A percentile compares a stretch with the other conserved stretches of the same genome.
Evolutionary conservation across 2,797 vertebrate species (phyloP).

Genomic region (Cirrhinus molitorella): DNA sequence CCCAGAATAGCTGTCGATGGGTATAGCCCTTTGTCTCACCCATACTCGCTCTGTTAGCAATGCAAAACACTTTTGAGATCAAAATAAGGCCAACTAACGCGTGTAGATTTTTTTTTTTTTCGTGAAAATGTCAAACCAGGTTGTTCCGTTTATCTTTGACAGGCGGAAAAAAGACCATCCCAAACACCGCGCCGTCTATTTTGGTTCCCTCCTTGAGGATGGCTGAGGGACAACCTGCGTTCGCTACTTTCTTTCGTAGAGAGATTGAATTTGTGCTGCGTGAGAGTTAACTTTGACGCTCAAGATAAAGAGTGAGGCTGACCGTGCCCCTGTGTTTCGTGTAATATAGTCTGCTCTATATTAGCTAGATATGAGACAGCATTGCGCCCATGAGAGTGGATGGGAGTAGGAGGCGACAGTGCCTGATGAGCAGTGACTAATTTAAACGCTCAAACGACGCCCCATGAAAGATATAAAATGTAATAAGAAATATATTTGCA

Average conservation of each 20-base stretch:
- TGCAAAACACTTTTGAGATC: not conserved
- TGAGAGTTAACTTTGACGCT: not conserved
- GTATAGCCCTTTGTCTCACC: slow-evolving; percentile 47
- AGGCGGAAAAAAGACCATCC: not conserved
- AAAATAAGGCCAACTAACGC: slow-evolving; percentile 7
- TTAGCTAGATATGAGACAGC: not conserved
- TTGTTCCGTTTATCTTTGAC: not conserved
- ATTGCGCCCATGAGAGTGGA: slow-evolving; percentile 17
- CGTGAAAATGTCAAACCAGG: not conserved
- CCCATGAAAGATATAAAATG: not conserved
- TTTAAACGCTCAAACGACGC: not conserved
- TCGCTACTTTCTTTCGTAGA: not conserved
- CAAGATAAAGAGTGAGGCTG: slow-evolving; percentile 14
- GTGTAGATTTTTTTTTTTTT: not conserved
- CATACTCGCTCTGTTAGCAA: not conserved
- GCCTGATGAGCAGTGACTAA: slow-evolving; percentile 22
- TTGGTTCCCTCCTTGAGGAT: slow-evolving; percentile 4
- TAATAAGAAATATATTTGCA: not conserved
- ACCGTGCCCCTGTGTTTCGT: slow-evolving; percentile 9
- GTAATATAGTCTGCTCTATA: slow-evolving; percentile 10
- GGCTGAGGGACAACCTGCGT: slow-evolving; percentile 4
- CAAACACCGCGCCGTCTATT: slow-evolving; percentile 20
- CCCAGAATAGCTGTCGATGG: slow-evolving; percentile 37
- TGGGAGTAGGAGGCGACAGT: slow-evolving; percentile 9
- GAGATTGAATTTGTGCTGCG: not conserved